Evolutionary conservation across 2,888 invertebrate genomes (phyloP), one percentile per base, ranked within the genome.

Genomic region (Mechanitis mazaeus): DNA sequence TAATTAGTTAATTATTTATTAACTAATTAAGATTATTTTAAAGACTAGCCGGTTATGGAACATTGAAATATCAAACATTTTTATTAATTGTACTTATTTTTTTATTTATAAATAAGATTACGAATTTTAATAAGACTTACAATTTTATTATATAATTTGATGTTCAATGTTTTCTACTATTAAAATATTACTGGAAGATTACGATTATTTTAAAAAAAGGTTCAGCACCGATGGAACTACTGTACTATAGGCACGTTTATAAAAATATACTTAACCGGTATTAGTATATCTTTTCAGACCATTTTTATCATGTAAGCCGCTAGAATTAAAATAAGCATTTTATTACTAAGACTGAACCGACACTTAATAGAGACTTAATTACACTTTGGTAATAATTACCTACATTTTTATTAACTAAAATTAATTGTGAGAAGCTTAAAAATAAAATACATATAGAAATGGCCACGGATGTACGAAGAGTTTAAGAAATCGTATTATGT

Each of bases 381-480:
- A 89, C 85, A 87, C 89, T 89, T 89, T 89, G 89, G 89, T 89
- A 87, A 87, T 87, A 84, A 82, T 83, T 80, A 88, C 80, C 87
- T 88, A 87, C 69, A 74, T 78, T 81, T 81, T 80, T 78, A 77
- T 71, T 76, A 78, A 75, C 75, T 83, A 84, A 77, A 79, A 74
- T 74, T 70, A 77, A 76, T 72, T 73, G 72, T 84, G 83, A 84
- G 81, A 82, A 61, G 54, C 57, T 66, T 57, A 61, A 61, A 64
- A 59, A 56, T 54, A 58, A 64, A 59, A 57, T 60, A 64, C 61
- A 68, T 60, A 59, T 63, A 61, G 45, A 54, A 54, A 61, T 45
- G 55, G 63, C 59, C 54, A 65, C 58, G 33, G 46, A 54, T 47
- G 46, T 20, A 20, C 20, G 20, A 20, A 1, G 20, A 20, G 20